Conservation (phyloP, 2,888 invertebrate species). For the Pristionchus japonicus region DNA sequence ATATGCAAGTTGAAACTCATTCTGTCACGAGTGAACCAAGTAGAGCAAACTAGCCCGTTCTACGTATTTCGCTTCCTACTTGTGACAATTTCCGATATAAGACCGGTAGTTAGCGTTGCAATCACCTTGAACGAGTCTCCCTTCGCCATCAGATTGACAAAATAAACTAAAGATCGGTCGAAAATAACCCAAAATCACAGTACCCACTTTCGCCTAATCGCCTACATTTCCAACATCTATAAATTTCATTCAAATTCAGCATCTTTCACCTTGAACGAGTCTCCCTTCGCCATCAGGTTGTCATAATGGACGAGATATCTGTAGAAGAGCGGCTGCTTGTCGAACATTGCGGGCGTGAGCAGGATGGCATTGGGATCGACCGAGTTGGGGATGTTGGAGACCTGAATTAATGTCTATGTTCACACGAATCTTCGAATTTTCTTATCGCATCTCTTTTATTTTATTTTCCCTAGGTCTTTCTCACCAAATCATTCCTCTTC, state of each 20-base stretch:
- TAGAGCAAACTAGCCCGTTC: too few species aligned
- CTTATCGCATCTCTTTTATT: too few species aligned
- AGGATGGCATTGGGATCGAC: slow-evolving; percentile 66
- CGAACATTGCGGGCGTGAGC: slow-evolving; percentile 65
- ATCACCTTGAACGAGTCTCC: slow-evolving; percentile 64
- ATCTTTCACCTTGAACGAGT: slow-evolving; percentile 56
- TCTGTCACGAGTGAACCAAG: too few species aligned
- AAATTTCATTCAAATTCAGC: too few species aligned
- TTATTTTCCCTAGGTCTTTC: too few species aligned
- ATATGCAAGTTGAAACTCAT: too few species aligned
- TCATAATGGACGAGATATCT: slow-evolving; percentile 71
- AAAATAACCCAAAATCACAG: slow-evolving; percentile 50
- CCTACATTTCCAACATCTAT: too few species aligned
- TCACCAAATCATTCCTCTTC: slow-evolving; percentile 71
- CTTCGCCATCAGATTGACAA: slow-evolving; percentile 68
- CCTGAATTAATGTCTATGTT: slow-evolving; percentile 52
- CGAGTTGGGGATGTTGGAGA: slow-evolving; percentile 72
- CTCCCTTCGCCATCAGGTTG: slow-evolving; percentile 66
- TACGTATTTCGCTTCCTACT: too few species aligned
- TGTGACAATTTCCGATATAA: too few species aligned
- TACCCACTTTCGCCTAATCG: too few species aligned
- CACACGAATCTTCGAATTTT: too few species aligned
- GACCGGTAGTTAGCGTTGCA: too few species aligned
- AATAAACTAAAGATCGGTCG: slow-evolving; percentile 71
- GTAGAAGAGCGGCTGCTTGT: slow-evolving; percentile 72